Evolutionary conservation across 2,113 vertebrate genomes (phyloP).

Genomic region (Ophthalmolycus amberensis): DNA sequence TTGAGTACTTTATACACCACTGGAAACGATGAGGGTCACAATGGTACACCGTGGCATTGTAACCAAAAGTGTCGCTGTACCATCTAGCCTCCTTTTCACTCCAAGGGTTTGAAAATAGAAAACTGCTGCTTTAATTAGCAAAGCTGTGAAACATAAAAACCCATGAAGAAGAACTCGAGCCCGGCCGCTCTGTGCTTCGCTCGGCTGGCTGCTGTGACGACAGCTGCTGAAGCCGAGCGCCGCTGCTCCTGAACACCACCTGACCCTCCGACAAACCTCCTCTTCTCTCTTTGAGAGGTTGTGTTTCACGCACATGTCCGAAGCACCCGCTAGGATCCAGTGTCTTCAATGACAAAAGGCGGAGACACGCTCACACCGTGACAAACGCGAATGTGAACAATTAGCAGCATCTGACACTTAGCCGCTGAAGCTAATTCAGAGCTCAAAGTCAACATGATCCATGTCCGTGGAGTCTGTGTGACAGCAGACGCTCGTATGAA

Average conservation of each 20-base stretch:
- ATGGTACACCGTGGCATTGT: not conserved
- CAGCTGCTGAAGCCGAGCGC: conserved; percentile 60
- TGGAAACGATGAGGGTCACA: too few species aligned
- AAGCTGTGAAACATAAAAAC: not conserved
- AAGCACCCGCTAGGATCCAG: not conserved
- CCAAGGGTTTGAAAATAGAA: not conserved
- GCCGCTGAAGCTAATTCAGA: conserved; percentile 1
- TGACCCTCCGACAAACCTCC: conserved; percentile 40
- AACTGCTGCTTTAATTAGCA: not conserved
- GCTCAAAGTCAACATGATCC: not conserved
- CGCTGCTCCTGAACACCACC: conserved; percentile 43
- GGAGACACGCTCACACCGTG: fast-evolving
- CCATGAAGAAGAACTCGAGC: conserved; percentile 11
- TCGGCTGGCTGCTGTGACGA: conserved; percentile 18
- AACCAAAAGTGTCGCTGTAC: too few species aligned
- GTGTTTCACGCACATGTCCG: conserved; percentile 2
- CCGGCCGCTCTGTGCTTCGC: not conserved
- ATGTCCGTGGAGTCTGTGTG: not conserved
- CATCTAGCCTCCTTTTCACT: not conserved
- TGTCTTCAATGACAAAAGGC: conserved; percentile 19
- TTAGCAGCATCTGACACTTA: conserved; percentile 1
- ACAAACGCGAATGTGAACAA: not conserved
- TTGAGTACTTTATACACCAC: too few species aligned
- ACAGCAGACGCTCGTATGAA: not conserved
- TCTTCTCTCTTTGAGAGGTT: not conserved